Evolutionary conservation across 2,888 invertebrate species (phyloP), one percentile per base, ranked within the genome.

Genomic region (Papilio elwesi): DNA sequence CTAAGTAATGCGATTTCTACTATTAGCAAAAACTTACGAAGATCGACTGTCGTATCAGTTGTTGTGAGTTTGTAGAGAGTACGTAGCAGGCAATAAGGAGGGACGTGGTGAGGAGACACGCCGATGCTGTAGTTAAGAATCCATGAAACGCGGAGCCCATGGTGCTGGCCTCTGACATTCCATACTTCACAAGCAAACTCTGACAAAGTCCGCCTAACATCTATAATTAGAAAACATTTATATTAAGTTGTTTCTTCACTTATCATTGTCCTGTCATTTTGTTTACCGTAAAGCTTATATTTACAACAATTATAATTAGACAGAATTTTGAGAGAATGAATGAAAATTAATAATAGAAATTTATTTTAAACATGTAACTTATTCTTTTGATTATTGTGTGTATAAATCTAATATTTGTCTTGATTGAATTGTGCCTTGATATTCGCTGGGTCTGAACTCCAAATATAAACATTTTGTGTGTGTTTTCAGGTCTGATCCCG

Each of bases 111-210:
- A 97, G 95, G 66, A 97, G 95, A 79, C 97, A 97, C 74, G 97
- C 97, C 0, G 97, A 96, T 0, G 96, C 96, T 0, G 97, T 97
- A 11, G 97, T 97, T 74, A 98, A 90, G 83, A 97, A 97, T 53
- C 97, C 96, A 78, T 97, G 96, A 87, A 97, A 96, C 4, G 97
- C 96, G 4, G 96, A 95, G 9, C 98, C 98, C 85, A 98, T 96
- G 15, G 95, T 95, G 75, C 95, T 93, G 0, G 97, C 96, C 80
- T 96, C 96, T 1, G 95, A 94, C 72, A 96, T 89, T 0, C 98
- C 98, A 81, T 96, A 98, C 81, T 96, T 96, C 68, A 98, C 94
- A 11, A 97, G 92, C 72, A 98, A 89, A 70, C 96, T 97, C 87
- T 98, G 97, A 80, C 97, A 97, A 67, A 98, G 91, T n/a, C 96